A percentile compares a stretch with the other conserved stretches of the same genome.
These are phyloP conservation scores for Micromesistius poutassou DNA, from an alignment of 2,797 vertebrate genomes.

Conservation along the genomic window DNA sequence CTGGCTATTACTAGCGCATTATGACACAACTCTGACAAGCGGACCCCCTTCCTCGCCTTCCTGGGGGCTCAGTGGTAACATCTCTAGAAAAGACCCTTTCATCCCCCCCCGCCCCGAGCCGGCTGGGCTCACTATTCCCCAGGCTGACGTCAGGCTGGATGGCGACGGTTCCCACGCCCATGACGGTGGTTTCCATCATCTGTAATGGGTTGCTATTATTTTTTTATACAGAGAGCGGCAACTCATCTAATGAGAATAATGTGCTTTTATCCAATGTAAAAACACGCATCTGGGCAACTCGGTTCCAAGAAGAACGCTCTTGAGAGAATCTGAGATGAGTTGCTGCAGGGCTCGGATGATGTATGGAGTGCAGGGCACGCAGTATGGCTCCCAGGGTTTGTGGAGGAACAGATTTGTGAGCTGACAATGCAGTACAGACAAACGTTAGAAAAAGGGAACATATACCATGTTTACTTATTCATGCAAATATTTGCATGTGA, in stretches of 20 bases:
- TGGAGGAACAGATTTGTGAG: background rate
- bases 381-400: background rate
- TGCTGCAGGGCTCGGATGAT: background rate
- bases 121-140: background rate
- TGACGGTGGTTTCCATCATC: background rate
- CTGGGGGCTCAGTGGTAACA: constrained; percentile 16
- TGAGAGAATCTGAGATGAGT: background rate
- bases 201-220: background rate
- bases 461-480: background rate
- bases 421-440: background rate
- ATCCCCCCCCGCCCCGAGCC: background rate
- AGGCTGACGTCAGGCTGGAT: background rate
- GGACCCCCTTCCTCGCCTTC: constrained; percentile 38
- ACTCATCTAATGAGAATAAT: background rate
- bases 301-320: background rate
- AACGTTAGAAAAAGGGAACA: background rate
- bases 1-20: constrained; percentile 10
- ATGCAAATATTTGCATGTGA: background rate
- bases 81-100: constrained; percentile 27
- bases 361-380: background rate
- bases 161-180: background rate
- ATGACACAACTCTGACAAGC: constrained; percentile 24
- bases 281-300: background rate
- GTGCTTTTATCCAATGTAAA: background rate
- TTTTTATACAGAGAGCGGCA: background rate